A percentile compares a stretch with the other conserved stretches of the same genome.
phyloP scores from a whole-genome alignment of 2,797 vertebrate genomes.

The Decapterus maruadsi region DNA sequence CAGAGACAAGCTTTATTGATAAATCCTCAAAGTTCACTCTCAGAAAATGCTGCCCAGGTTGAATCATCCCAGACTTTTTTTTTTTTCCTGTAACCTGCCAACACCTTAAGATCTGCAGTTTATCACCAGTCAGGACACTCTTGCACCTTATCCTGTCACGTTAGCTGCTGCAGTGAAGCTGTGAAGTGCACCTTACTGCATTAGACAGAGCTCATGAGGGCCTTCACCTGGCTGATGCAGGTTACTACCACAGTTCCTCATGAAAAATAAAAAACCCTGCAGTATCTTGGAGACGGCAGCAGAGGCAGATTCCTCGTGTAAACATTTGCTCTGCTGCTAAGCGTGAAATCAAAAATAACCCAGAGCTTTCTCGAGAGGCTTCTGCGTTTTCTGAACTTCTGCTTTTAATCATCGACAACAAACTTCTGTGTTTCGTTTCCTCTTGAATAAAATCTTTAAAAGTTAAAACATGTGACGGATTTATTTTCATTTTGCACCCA shows the following conservation, averaged over 20 bases:
- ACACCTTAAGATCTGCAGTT: conserved; percentile 4
- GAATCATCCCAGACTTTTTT: not conserved
- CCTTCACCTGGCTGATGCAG: conserved; percentile 32
- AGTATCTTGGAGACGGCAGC: not conserved
- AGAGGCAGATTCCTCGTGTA: not conserved
- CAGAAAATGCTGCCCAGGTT: not conserved
- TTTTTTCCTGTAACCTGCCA: not conserved
- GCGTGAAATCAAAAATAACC: not conserved
- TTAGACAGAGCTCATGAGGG: not conserved
- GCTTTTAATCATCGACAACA: conserved; percentile 8
- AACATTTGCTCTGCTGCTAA: not conserved
- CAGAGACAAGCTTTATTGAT: not conserved
- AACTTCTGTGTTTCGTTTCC: conserved; percentile 53
- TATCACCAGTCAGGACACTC: not conserved
- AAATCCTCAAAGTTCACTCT: not conserved
- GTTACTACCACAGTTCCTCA: not conserved
- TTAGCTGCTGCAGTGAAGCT: conserved; percentile 8
- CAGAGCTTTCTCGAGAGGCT: not conserved
- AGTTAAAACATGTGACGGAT: conserved; percentile 23
- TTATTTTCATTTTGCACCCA: not conserved
- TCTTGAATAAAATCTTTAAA: conserved; percentile 8
- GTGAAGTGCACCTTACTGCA: not conserved
- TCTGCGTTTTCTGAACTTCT: not conserved
- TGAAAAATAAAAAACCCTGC: not conserved
- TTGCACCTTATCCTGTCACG: conserved; percentile 1